These are phyloP conservation scores for Aramus guarauna DNA, from an alignment of 2,113 vertebrate genomes.

Conservation along the genomic window DNA sequence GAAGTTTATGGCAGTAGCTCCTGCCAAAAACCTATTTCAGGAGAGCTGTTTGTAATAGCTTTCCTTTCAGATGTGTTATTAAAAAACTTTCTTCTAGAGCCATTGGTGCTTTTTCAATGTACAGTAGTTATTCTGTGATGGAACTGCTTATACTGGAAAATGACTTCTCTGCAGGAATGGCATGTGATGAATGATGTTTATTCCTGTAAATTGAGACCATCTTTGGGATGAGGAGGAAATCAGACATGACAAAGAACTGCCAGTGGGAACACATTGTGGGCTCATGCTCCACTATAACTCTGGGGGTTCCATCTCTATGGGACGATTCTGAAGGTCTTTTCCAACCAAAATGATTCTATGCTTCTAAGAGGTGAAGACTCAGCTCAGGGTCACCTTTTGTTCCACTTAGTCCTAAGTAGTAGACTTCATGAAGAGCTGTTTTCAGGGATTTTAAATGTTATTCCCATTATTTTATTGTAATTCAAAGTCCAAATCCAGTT, in stretches of 20 bases:
- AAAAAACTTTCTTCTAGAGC: neutral
- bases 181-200: neutral
- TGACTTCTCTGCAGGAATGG: neutral
- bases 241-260: neutral
- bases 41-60: neutral
- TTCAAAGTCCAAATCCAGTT: neutral
- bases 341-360: too few relatives aligned
- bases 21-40: neutral
- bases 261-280: neutral
- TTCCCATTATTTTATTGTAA: neutral
- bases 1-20: neutral
- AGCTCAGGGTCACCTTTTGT: neutral
- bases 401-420: neutral
- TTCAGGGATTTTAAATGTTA: neutral
- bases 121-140: neutral
- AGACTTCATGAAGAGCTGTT: neutral
- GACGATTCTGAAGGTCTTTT: neutral
- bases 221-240: neutral
- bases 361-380: neutral
- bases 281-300: neutral
- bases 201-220: neutral
- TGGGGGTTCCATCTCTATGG: neutral
- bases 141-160: neutral
- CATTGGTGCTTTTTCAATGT: neutral
- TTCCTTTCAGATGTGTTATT: slow-evolving; percentile 11